Evolutionary conservation across 2,888 invertebrate genomes (phyloP).

Genomic region (Platerodrilus igneus): DNA sequence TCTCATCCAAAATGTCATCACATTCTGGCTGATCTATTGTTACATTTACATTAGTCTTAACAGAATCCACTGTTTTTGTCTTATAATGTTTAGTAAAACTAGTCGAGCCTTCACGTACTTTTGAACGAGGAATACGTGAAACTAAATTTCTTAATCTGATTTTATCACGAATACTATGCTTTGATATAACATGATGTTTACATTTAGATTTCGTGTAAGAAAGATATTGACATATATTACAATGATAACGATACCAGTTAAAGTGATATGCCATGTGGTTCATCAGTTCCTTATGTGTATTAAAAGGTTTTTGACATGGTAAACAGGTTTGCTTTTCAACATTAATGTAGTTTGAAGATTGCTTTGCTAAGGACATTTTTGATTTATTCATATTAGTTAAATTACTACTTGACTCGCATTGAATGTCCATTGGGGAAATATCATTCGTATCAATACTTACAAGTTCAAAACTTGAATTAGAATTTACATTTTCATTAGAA

Average conservation of each 20-base stretch:
- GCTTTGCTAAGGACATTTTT: constrained; percentile 45
- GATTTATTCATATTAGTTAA: constrained; percentile 44
- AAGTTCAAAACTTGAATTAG: too few relatives aligned
- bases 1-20: neutral
- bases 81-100: constrained; percentile 28
- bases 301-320: constrained; percentile 52
- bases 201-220: constrained; percentile 62
- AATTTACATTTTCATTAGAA: too few relatives aligned
- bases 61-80: constrained; percentile 12
- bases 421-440: too few relatives aligned
- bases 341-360: constrained; percentile 47
- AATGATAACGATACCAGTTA: constrained; percentile 70
- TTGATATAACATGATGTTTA: constrained; percentile 59
- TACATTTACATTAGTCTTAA: neutral
- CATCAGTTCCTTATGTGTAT: constrained; percentile 52
- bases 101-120: constrained; percentile 36
- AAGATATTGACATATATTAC: constrained; percentile 68
- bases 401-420: too few relatives aligned
- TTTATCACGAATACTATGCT: constrained; percentile 57
- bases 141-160: constrained; percentile 46
- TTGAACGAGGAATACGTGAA: constrained; percentile 39
- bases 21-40: neutral
- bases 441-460: too few relatives aligned
- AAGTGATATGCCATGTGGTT: constrained; percentile 64
- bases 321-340: constrained; percentile 50